phyloP scores from a whole-genome alignment of 2,113 vertebrate genomes.

The Bombycilla garrulus region DNA sequence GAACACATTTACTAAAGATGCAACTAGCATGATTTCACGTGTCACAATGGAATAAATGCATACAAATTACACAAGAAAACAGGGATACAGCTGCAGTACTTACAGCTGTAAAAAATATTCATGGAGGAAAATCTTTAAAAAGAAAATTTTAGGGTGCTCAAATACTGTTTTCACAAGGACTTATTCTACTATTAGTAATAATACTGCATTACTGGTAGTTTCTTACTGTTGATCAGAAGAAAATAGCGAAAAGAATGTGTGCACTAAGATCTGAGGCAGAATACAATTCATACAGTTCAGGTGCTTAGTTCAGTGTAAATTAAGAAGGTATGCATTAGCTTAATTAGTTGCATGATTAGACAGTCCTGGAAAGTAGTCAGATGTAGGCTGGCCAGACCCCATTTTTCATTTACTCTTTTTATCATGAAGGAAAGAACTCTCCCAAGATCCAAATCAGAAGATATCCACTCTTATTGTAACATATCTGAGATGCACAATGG shows the following conservation, averaged over 20 bases:
- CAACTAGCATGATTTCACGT: neutral
- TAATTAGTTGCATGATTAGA: neutral
- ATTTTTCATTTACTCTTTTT: neutral
- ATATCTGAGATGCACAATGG: neutral
- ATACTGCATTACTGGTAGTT: neutral
- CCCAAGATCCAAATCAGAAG: neutral
- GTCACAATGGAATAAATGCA: neutral
- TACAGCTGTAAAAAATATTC: neutral
- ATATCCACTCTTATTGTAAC: fast-evolving
- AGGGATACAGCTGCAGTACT: neutral
- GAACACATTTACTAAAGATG: neutral
- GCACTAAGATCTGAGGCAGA: neutral
- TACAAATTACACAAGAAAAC: neutral
- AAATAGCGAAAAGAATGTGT: neutral
- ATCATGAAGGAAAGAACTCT: neutral
- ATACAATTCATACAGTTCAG: neutral
- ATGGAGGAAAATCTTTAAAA: neutral
- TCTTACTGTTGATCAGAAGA: neutral
- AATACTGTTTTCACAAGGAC: neutral
- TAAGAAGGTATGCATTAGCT: neutral
- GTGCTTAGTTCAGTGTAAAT: neutral
- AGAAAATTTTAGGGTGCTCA: neutral
- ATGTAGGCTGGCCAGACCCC: neutral
- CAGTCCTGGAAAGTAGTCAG: neutral
- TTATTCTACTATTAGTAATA: neutral